Evolutionary conservation across 2,113 vertebrate genomes (phyloP).

Genomic region (Meriones unguiculatus): DNA sequence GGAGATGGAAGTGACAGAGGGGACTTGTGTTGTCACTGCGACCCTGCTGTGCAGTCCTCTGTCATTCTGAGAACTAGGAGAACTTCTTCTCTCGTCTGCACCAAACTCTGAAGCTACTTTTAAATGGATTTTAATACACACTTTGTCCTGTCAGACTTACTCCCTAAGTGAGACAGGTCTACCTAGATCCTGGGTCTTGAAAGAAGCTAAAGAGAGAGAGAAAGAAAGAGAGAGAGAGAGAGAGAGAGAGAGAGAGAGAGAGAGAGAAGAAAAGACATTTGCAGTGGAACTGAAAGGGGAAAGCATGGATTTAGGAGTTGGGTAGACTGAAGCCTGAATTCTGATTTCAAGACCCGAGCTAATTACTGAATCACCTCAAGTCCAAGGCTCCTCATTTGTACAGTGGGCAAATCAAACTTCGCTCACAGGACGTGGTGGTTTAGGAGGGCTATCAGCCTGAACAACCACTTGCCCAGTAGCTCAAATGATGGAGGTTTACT

Average conservation of each 20-base stretch:
- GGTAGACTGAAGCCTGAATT: background rate
- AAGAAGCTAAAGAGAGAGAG: background rate
- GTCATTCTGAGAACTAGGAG: background rate
- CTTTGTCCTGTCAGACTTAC: background rate
- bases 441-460: background rate
- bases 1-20: background rate
- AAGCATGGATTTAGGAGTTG: background rate
- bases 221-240: too few relatives aligned
- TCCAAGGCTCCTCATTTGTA: background rate
- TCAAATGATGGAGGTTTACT: background rate
- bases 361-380: background rate
- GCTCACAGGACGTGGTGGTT: background rate
- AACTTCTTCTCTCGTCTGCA: background rate
- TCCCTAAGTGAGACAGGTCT: background rate
- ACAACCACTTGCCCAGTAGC: background rate
- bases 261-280: background rate
- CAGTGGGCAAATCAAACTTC: background rate
- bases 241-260: too few relatives aligned
- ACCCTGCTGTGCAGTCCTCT: background rate
- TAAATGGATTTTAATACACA: background rate
- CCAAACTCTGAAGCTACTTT: slow-evolving; percentile 1
- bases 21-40: background rate
- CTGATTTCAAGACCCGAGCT: slow-evolving; percentile 11
- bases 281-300: background rate
- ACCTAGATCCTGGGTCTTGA: background rate